These are phyloP conservation scores for Eupithecia inturbata DNA, from an alignment of 2,888 invertebrate genomes.

Conservation along the genomic window DNA sequence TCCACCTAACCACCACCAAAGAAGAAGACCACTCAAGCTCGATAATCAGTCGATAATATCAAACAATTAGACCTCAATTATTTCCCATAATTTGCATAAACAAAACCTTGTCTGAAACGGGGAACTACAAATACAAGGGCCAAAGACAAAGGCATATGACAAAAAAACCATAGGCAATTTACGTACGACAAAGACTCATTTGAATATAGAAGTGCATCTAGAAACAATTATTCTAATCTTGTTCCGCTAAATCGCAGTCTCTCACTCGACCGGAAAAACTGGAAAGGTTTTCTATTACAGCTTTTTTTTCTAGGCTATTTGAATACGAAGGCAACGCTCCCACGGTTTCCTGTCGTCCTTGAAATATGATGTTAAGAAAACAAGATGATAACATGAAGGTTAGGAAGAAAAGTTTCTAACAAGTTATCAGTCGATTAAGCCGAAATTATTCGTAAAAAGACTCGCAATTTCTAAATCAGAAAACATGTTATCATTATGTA, in stretches of 20 bases:
- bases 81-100: constrained; percentile 46
- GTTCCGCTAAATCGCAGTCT: constrained; percentile 67
- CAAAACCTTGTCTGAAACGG: constrained; percentile 48
- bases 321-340: constrained; percentile 71
- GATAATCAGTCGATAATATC: constrained; percentile 23
- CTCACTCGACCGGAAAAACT: constrained; percentile 79
- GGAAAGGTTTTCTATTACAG: constrained; percentile 74
- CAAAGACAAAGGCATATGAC: constrained; percentile 40
- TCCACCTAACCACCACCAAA: too few species aligned
- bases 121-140: constrained; percentile 47
- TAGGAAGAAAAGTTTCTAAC: constrained; percentile 14
- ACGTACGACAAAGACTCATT: constrained; percentile 72
- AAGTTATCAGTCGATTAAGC: background rate
- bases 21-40: background rate
- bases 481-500: too few species aligned
- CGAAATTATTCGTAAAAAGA: too few species aligned
- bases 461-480: too few species aligned
- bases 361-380: constrained; percentile 38
- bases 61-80: constrained; percentile 39
- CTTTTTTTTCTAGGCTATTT: constrained; percentile 62
- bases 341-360: constrained; percentile 67
- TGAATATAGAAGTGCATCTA: constrained; percentile 67
- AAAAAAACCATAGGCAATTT: constrained; percentile 47
- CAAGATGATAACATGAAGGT: constrained; percentile 24
- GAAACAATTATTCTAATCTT: constrained; percentile 68